A percentile compares a stretch with the other conserved stretches of the same genome.
phyloP scores from a whole-genome alignment of 2,797 vertebrate species.

The Staurois parvus region DNA sequence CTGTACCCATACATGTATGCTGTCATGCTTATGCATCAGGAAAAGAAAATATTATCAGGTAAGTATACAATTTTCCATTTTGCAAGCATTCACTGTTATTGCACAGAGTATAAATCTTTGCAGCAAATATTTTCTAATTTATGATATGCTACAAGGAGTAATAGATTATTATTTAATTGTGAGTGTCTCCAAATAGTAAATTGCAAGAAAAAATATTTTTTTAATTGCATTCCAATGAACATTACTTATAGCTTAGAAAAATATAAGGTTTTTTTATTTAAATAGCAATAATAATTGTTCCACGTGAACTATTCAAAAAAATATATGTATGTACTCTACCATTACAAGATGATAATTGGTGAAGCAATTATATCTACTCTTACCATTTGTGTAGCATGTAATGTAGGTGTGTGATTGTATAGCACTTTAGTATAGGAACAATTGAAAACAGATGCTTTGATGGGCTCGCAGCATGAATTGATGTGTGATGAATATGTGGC shows the following conservation, averaged over 20 bases:
- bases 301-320: not conserved
- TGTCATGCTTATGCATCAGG: too few relatives aligned
- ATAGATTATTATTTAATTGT: not conserved
- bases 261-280: not conserved
- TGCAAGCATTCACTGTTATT: not conserved
- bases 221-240: not conserved
- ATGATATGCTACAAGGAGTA: too few relatives aligned
- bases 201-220: not conserved
- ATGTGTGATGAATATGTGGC: conserved; percentile 31
- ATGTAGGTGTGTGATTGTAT: not conserved
- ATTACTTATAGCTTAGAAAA: not conserved
- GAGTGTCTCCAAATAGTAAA: not conserved
- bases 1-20: too few relatives aligned
- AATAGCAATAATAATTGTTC: conserved; percentile 5
- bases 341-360: not conserved
- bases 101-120: not conserved
- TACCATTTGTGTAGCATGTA: not conserved
- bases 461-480: not conserved
- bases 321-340: not conserved
- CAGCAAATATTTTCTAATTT: too few relatives aligned
- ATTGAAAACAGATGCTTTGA: conserved; percentile 27
- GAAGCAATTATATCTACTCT: not conserved
- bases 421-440: not conserved
- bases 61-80: too few relatives aligned
- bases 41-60: too few relatives aligned